Base-by-base conservation (phyloP, 2,888 invertebrate genomes). In the Polyommatus icarus region DNA sequence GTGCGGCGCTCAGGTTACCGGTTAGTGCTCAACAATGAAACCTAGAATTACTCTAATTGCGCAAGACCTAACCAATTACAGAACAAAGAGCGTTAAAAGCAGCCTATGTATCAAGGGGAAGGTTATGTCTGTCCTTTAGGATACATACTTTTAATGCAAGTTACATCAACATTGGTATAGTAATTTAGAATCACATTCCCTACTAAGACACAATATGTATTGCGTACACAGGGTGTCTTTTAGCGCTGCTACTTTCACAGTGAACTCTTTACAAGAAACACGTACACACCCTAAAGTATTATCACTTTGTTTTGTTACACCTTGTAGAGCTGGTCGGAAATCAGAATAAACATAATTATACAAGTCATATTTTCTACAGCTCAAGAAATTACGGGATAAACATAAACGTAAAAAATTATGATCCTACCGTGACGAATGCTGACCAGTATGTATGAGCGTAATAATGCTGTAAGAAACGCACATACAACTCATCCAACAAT, bases 31-130 rank as follows among this genome's bases (percentile, higher is more conserved):
- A 32, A 32, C 67, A 18, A 67, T 29, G 67, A 67, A 29, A 67
- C 29, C 67, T 67, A 29, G 67, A 29, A 67, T 67, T 67, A 67
- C 67, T 67, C 29, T 67, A 67, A 32, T 67, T 67, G 67, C 67
- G 15, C 15, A 67, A 67, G 67, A 67, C 29, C 29, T 10, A 67
- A 20, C 29, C 61, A 61, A 61, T 24, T 24, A 61, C 61, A 61
- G 24, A 61, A 24, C 24, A 61, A 3, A 12, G 12, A 8, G 8
- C 8, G 59, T 59, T 59, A 20, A 54, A 46, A 46, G 46, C 10
- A 18, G 50, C 15, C 15, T 50, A 54, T 54, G 5, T 54, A 18
- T 5, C 18, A 54, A 54, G 54, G 54, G 54, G 18, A 54, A 54
- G 15, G 54, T 5, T 7, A 15, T 18, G 54, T 46, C 8, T 10